Conservation (phyloP, 2,797 vertebrate genomes). For the Malacoctenus gilli region DNA sequence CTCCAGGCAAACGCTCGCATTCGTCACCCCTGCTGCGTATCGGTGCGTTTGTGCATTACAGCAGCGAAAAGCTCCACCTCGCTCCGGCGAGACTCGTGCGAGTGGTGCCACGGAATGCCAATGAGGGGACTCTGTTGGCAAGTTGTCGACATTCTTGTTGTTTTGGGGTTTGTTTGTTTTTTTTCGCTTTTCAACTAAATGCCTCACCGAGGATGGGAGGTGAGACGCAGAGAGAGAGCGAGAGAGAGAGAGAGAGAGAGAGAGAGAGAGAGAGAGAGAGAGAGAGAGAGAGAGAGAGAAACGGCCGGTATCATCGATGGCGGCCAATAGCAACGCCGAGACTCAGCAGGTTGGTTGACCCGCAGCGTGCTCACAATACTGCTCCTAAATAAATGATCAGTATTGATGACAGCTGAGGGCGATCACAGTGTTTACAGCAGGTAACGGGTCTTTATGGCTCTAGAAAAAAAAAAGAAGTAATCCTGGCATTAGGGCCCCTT, state of each 20-base stretch:
- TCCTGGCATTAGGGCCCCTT: conserved; percentile 10
- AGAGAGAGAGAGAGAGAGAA: no score
- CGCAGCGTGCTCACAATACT: conserved; percentile 9
- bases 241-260: no score
- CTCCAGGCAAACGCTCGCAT: conserved; percentile 37
- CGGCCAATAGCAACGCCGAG: no score
- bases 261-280: no score
- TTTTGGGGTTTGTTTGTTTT: no score
- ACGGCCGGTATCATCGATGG: no score
- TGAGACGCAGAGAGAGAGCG: no score
- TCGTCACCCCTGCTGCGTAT: conserved; percentile 44
- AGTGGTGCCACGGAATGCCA: conserved; percentile 63
- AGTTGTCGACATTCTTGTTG: no score
- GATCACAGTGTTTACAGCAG: conserved; percentile 36
- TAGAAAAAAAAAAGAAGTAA: conserved; percentile 20
- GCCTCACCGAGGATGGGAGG: no score
- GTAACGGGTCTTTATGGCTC: conserved; percentile 27
- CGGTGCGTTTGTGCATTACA: conserved; percentile 1
- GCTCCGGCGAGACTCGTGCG: conserved; percentile 37
- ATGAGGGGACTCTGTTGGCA: conserved; percentile 39
- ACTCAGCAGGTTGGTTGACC: no score
- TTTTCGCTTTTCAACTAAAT: no score
- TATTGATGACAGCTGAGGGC: conserved; percentile 26
- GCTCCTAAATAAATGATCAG: conserved; percentile 41
- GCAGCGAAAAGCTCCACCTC: conserved; percentile 37